Conservation (phyloP, 2,797 vertebrate genomes). For the Poecilia velifera region DNA sequence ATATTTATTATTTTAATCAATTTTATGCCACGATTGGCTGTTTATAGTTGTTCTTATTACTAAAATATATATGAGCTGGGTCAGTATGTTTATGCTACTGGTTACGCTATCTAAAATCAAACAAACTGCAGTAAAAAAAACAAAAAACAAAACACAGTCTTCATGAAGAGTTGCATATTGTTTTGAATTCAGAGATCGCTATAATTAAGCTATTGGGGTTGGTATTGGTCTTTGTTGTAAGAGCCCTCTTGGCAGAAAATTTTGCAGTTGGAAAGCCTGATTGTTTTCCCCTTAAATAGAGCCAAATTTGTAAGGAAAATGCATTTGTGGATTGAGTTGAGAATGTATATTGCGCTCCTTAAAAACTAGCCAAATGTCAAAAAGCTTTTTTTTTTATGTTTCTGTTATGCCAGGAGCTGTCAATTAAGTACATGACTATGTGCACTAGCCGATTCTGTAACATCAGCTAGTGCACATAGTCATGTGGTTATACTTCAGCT, state of each 20-base stretch:
- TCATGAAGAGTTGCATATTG: neutral
- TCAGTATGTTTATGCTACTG: neutral
- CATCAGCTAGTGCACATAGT: no score
- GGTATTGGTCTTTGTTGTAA: no score
- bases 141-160: neutral
- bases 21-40: neutral
- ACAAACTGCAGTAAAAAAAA: neutral
- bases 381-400: no score
- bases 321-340: no score
- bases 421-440: neutral
- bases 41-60: neutral
- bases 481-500: neutral
- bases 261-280: no score
- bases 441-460: no score
- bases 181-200: neutral
- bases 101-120: neutral
- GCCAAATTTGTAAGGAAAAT: no score
- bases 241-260: no score
- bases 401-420: neutral
- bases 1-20: neutral
- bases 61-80: neutral
- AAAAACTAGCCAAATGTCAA: no score
- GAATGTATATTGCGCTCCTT: no score
- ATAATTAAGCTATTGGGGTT: neutral
- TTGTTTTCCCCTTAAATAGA: no score